Evolutionary conservation across 2,797 vertebrate genomes (phyloP), one percentile per base, ranked within the genome.

Genomic region (Zalophus californianus): DNA sequence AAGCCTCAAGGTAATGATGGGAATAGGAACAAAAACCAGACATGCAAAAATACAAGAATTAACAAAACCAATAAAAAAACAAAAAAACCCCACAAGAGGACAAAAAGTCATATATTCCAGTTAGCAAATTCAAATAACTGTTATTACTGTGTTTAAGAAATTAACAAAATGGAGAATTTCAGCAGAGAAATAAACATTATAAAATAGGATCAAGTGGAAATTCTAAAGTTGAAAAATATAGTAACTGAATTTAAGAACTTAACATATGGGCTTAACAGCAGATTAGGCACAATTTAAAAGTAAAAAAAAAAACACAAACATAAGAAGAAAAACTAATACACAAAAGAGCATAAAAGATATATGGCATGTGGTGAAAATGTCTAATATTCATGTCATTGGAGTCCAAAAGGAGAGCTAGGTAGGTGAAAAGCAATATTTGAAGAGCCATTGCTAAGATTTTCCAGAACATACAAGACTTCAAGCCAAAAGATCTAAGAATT

Each of bases 91-190:
- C 29, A 38, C 7, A 72, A 83, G 50, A 84, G 15, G 54, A 72
- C 54, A 48, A 91, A 93, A 91, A 25, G 7, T 6, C 6, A 70
- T 15, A 70, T 58, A 77, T n/a, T 77, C 38, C 78, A 70, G 13
- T 78, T 58, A 38, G 64, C 1, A 32, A 80, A 86, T 20, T 83
- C 41, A 92, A 66, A 41, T 64, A 86, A 62, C 68, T 73, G 11
- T 84, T n/a, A 48, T 10, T 58, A 38, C 23, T 38, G 7, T 66
- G 29, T 86, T 90, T 2, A 90, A 72, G 23, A 58, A 83, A 60
- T 92, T 84, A 83, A 83, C 13, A 86, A 96, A 92, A 77, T 58
- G 41, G 38, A 82, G n/a, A 64, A 38, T 89, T 95, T 86, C 15
- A 70, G 20, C 32, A 91, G 16, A 77, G 18, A 44, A 60, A 25